Percentiles rank a stretch among this genome's conserved stretches.
Evolutionary conservation across 1,140 invertebrate species (phyloP).

Genomic region (Bilobella aurantiaca): DNA sequence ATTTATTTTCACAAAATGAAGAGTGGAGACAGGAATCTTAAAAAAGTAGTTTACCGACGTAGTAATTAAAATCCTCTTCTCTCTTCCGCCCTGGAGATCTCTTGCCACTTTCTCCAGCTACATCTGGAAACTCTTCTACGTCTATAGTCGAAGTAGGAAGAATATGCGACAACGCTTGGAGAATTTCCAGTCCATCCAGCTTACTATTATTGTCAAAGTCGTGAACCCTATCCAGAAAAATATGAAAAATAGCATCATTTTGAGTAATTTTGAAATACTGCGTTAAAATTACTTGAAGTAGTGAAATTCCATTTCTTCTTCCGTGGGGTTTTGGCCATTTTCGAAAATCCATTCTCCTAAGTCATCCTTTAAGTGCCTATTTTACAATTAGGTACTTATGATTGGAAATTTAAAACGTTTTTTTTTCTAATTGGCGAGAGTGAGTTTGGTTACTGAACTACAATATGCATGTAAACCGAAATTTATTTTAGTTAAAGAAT

Average conservation of each 20-base stretch:
- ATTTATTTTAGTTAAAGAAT: not conserved
- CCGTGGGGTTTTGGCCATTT: constrained; percentile 53
- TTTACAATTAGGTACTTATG: constrained; percentile 33
- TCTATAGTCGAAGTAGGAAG: constrained; percentile 39
- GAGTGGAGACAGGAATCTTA: not conserved
- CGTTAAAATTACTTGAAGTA: constrained; percentile 53
- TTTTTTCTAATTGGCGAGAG: constrained; percentile 10
- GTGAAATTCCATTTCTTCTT: constrained; percentile 61
- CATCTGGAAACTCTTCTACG: constrained; percentile 14
- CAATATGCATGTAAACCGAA: no score
- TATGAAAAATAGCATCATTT: not conserved
- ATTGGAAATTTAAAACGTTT: constrained; percentile 1
- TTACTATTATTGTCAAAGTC: constrained; percentile 69
- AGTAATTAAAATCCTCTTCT: constrained; percentile 35
- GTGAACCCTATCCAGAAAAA: constrained; percentile 49
- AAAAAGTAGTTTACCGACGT: constrained; percentile 20
- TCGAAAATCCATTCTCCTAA: constrained; percentile 47
- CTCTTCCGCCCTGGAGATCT: constrained; percentile 17
- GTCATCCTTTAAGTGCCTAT: constrained; percentile 63
- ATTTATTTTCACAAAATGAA: no score
- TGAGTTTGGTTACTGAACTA: no score
- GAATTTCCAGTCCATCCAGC: constrained; percentile 67
- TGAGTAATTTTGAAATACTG: constrained; percentile 25
- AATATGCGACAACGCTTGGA: constrained; percentile 46
- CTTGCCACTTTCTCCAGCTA: not conserved